Evolutionary conservation across 2,113 vertebrate species (phyloP).

Genomic region (Nothoprocta pentlandii): DNA sequence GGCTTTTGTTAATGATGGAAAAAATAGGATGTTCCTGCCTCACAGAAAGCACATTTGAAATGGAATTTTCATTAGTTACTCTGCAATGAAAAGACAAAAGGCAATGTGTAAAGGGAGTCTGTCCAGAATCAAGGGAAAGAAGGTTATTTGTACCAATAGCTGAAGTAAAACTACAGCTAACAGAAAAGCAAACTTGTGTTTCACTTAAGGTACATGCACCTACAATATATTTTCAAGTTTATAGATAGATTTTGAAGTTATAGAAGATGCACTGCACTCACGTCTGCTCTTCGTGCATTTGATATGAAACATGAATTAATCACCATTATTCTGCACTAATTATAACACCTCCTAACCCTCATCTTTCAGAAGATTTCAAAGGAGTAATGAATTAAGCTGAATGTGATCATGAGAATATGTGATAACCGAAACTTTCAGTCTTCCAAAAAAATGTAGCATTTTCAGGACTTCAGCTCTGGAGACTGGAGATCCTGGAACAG

Average conservation of each 20-base stretch:
- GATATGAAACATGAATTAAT: slow-evolving; percentile 21
- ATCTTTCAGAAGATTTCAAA: slow-evolving; percentile 47
- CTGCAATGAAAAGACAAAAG: slow-evolving; percentile 9
- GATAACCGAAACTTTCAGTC: not conserved
- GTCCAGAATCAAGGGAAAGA: not conserved
- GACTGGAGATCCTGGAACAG: not conserved
- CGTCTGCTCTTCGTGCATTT: not conserved
- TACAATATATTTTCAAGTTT: not conserved
- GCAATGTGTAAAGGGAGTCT: not conserved
- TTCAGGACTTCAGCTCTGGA: not conserved
- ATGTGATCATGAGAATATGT: not conserved
- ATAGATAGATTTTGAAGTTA: not conserved
- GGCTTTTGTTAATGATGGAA: slow-evolving; percentile 1
- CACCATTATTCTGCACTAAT: slow-evolving; percentile 42
- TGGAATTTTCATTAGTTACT: slow-evolving; percentile 29
- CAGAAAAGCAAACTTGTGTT: not conserved
- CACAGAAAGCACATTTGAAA: slow-evolving; percentile 30
- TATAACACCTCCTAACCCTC: slow-evolving; percentile 54
- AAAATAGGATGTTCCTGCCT: not conserved
- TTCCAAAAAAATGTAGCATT: not conserved
- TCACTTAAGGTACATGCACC: not conserved
- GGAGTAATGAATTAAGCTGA: slow-evolving; percentile 44
- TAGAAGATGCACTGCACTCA: not conserved
- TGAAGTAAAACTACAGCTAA: not conserved
- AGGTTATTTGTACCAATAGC: not conserved